Evolutionary conservation across 2,113 vertebrate species (phyloP), one percentile per base, ranked within the genome.

Genomic region (Taurulus bubalis): DNA sequence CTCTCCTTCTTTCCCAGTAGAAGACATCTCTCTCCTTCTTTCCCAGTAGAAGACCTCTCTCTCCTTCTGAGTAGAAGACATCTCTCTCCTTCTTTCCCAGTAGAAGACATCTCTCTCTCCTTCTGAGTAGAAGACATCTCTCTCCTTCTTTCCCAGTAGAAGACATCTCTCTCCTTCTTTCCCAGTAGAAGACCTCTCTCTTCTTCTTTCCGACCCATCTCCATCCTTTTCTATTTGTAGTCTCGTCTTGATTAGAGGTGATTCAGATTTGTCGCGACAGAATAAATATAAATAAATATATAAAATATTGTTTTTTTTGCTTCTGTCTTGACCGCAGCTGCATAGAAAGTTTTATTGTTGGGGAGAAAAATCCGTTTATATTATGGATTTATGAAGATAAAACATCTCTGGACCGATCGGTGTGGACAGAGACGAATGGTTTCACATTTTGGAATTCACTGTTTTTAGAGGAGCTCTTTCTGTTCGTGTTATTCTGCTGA

Each of bases 231-330:
- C 6, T n/a, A 40, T 83, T 75, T 73, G 60, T 15, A 26, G 28
- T 62, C 71, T 68, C 6, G 47, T 70, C 65, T 80, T 81, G 63
- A 85, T 85, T 72, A 77, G 59, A 87, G 18, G 4, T 47, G 10
- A 60, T 73, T 74, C 47, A 47, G 47, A 88, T 73, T 72, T 20
- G 24, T 42, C 1, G 6, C 34, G 15, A 15, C 30, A 32, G 47
- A 66, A 36, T 36, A 36, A 36, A 28, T 53, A 32, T 32, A 32
- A 4, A 32, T 32, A 32, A 3, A 32, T 32, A 32, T 32, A 32
- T 32, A n/a, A n/a, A n/a, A 32, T 32, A 32, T 32, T 32, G 2
- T 32, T 32, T 34, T 34, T 34, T 34, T 34, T 71, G 2, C 16
- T 24, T 58, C 45, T 15, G 20, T 7, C 10, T 63, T 56, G 22